Evolutionary conservation across 2,888 invertebrate genomes (phyloP).

Genomic region (Dynastes tityus): DNA sequence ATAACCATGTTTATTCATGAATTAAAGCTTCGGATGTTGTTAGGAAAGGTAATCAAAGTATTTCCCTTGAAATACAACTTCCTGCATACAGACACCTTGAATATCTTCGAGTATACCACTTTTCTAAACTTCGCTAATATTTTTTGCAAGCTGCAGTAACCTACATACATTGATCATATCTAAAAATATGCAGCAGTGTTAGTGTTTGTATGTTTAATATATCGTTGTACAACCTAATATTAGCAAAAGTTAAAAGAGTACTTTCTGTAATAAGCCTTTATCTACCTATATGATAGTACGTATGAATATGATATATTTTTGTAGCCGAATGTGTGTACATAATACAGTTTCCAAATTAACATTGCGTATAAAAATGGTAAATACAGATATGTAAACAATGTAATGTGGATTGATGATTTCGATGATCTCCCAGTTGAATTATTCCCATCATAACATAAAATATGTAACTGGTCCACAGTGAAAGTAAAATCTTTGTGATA

Average conservation of each 20-base stretch:
- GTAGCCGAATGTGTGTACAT: too few relatives aligned
- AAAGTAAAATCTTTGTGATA: too few relatives aligned
- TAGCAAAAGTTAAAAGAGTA: not conserved
- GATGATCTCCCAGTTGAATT: too few relatives aligned
- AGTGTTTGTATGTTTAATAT: not conserved
- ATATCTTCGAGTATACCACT: not conserved
- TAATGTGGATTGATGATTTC: too few relatives aligned
- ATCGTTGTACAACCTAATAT: not conserved
- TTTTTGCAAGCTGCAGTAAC: not conserved
- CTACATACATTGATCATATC: not conserved
- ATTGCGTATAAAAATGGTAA: not conserved
- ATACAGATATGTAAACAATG: not conserved
- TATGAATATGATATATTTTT: not conserved
- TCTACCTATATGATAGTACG: not conserved
- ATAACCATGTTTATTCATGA: conserved; percentile 5
- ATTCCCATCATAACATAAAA: too few relatives aligned
- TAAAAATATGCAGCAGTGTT: not conserved
- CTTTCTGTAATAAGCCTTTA: not conserved
- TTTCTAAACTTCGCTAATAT: not conserved
- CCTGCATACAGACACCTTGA: too few relatives aligned
- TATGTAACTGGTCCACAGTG: too few relatives aligned
- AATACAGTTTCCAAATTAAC: conserved; percentile 10
- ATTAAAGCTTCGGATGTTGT: not conserved
- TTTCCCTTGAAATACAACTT: too few relatives aligned
- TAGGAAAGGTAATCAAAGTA: too few relatives aligned